phyloP scores from a whole-genome alignment of 1,140 invertebrate genomes.

The Drosophila punjabiensis region DNA sequence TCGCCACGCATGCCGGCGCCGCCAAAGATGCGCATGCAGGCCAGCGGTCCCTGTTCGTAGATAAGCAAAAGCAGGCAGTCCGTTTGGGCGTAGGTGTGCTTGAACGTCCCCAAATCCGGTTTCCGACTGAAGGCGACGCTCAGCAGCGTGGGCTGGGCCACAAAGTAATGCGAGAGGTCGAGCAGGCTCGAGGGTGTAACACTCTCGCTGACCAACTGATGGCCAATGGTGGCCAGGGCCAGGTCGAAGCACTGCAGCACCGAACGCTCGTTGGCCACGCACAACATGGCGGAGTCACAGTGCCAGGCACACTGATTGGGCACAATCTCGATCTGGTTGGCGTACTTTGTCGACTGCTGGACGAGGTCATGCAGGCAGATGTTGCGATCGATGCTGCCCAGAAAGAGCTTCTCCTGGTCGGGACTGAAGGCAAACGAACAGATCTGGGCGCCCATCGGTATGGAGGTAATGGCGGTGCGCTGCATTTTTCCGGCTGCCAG shows the following conservation, averaged over 20 bases:
- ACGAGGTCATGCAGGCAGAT: slow-evolving; percentile 90
- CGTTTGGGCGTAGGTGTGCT: slow-evolving; percentile 85
- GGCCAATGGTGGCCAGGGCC: slow-evolving; percentile 89
- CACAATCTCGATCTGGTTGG: slow-evolving; percentile 87
- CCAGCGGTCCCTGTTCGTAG: slow-evolving; percentile 88
- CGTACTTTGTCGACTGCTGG: slow-evolving; percentile 88
- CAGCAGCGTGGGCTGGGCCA: slow-evolving; percentile 87
- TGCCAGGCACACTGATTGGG: slow-evolving; percentile 91
- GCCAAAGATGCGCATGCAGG: slow-evolving; percentile 74
- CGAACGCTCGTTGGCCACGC: slow-evolving; percentile 90
- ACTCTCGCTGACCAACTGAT: slow-evolving; percentile 90
- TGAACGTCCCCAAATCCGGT: slow-evolving; percentile 85
- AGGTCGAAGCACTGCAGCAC: slow-evolving; percentile 93
- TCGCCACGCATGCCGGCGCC: slow-evolving; percentile 80
- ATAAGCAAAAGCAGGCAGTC: slow-evolving; percentile 87
- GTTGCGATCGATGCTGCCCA: slow-evolving; percentile 92
- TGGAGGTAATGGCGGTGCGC: slow-evolving; percentile 89
- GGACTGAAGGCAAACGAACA: slow-evolving; percentile 89
- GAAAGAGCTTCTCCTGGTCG: slow-evolving; percentile 89
- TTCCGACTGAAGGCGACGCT: slow-evolving; percentile 87
- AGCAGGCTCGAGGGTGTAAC: slow-evolving; percentile 88
- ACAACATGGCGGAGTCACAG: slow-evolving; percentile 89
- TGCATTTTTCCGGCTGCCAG: slow-evolving; percentile 89
- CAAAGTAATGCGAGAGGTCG: slow-evolving; percentile 90
- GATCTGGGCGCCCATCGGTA: slow-evolving; percentile 90